A percentile compares a stretch with the other conserved stretches of the same genome.
Evolutionary conservation across 2,113 vertebrate genomes (phyloP).

Genomic region (Myxocyprinus asiaticus): DNA sequence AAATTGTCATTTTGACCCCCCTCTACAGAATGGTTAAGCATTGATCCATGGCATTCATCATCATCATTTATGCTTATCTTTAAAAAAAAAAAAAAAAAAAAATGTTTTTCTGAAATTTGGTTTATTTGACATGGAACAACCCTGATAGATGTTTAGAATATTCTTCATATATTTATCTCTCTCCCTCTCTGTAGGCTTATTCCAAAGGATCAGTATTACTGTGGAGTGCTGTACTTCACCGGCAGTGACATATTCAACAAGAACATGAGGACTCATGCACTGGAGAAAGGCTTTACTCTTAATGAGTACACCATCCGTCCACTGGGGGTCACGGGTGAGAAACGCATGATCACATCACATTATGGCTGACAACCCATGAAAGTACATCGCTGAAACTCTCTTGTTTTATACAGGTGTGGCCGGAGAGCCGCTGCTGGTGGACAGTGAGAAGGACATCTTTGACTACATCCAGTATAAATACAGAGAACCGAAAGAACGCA

Average conservation of each 20-base stretch:
- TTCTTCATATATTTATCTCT: not conserved
- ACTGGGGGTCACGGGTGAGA: conserved; percentile 91
- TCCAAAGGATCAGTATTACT: conserved; percentile 97
- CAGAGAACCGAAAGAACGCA: conserved; percentile 91
- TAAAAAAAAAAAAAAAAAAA: no score
- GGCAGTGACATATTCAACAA: conserved; percentile 99
- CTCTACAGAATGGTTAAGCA: no score
- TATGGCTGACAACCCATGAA: no score
- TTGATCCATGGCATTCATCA: no score
- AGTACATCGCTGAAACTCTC: no score
- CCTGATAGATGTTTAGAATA: no score
- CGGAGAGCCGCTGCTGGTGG: conserved; percentile 90
- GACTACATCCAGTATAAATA: conserved; percentile 96
- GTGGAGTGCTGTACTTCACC: conserved; percentile 99
- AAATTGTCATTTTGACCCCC: no score
- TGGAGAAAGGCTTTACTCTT: conserved; percentile 96
- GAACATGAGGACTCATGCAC: conserved; percentile 92
- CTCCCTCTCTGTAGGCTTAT: conserved; percentile 78
- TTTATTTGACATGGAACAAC: no score
- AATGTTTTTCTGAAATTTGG: no score
- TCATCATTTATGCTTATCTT: no score
- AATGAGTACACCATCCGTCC: conserved; percentile 95
- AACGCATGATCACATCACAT: not conserved
- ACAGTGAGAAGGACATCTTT: conserved; percentile 94
- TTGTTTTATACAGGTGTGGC: conserved; percentile 81